Base-by-base conservation (phyloP, 2,888 invertebrate genomes). In the Adelphocoris suturalis region DNA sequence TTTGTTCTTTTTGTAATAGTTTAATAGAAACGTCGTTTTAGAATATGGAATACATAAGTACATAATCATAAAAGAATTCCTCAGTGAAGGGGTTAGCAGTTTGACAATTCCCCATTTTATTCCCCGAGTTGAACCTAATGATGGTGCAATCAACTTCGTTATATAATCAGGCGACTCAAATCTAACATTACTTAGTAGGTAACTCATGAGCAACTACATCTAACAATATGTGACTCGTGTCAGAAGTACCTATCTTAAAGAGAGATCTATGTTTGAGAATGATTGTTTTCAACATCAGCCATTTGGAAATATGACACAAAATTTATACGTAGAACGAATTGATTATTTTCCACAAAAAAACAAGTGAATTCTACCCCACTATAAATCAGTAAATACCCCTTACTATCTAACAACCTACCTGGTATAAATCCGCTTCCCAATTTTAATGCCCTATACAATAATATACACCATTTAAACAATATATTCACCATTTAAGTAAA, bases 241-340 rank as follows among this genome's bases (percentile, higher is more conserved):
- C 68, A 23, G 27, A 68, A 68, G 23, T 68, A 68, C 68, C 68
- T 23, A 68, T 12, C 68, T 23, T 23, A 23, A 27, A 68, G 23
- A 68, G 23, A 68, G 68, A 68, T 23, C 61, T 19, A 68, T 68
- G 23, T 68, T 23, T 27, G 23, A 68, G 68, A 68, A 68, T 68
- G 68, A 68, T 68, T 68, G 68, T 68, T 68, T n/a, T 68, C 68
- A 68, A 68, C 68, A 19, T 68, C 68, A 23, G 68, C 68, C 68
- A 27, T 23, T 23, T 68, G 23, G 68, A 27, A 68, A 68, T 68
- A 37, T 37, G 19, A 68, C 68, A 23, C 23, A 19, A 68, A 68
- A 14, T 68, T 68, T 23, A 23, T 12, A 68, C 68, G 27, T 68
- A 68, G 9, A 23, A 68, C 61, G 11, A 68, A 68, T 23, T 68